These are phyloP conservation scores for Agelas oroides DNA, from an alignment of 37 sponge, comb jelly and placozoan species.

Conservation along the genomic window DNA sequence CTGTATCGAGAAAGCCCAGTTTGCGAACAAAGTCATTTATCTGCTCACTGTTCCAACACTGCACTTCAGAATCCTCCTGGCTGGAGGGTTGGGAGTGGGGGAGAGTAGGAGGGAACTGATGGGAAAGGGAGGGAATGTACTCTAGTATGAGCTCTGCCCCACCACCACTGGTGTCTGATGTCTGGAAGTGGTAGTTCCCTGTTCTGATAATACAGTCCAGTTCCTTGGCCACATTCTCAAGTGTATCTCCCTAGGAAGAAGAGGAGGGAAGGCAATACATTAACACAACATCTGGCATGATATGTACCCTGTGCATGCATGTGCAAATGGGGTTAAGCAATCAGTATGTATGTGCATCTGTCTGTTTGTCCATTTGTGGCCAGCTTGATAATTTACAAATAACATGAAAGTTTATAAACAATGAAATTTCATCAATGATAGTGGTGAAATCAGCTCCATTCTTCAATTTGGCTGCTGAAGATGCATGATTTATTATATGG, in stretches of 20 bases:
- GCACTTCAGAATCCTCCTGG: background rate
- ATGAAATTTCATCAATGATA: no score
- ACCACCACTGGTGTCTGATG: background rate
- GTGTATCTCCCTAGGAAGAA: constrained; percentile 76
- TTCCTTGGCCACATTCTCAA: constrained; percentile 87
- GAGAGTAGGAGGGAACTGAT: background rate
- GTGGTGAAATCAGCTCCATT: no score
- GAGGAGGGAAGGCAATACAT: background rate
- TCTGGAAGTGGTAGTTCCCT: constrained; percentile 70
- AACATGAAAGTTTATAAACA: no score
- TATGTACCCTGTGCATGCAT: no score
- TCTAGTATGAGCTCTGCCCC: background rate
- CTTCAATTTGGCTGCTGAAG: no score
- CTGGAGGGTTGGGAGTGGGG: no score
- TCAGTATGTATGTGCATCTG: no score
- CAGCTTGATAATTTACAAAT: no score
- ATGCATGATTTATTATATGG: no score
- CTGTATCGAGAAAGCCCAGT: constrained; percentile 85
- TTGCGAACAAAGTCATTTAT: constrained; percentile 91
- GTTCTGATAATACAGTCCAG: constrained; percentile 74
- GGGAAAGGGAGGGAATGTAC: background rate
- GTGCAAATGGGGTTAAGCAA: no score
- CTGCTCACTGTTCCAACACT: constrained; percentile 69
- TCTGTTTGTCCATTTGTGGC: no score
- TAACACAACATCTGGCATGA: no score